Evolutionary conservation across 2,113 vertebrate species (phyloP), one percentile per base, ranked within the genome.

Genomic region (Crotalus tigris): DNA sequence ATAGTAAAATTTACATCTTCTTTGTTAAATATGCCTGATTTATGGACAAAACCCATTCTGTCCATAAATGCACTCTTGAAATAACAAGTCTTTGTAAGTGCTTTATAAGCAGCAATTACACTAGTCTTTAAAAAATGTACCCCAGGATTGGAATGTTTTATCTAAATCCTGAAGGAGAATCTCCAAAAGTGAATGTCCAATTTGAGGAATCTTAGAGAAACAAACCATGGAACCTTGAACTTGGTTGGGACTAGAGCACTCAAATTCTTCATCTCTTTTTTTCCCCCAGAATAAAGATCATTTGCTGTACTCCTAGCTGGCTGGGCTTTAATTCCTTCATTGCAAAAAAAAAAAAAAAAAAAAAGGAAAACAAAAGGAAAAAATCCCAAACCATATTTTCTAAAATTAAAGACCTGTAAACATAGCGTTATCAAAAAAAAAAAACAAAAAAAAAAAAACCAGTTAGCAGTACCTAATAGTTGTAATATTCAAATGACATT

Each of bases 401-500:
- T 95, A 96, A 97, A 98, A 97, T 97, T 97, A 97, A 98, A 96
- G 98, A 98, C 98, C 98, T 98, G 96, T 97, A 97, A 97, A 98
- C 98, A 97, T 96, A 98, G 97, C 94, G 96, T 98, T 97, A 97
- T 97, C 97, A 97, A 97, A 98, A 98, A 97, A 98, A 98, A n/a
- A n/a, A n/a, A n/a, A n/a, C n/a, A n/a, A n/a, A n/a, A n/a, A 97
- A 98, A 98, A 97, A 98, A 98, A 98, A 98, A 97, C 96, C 95
- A 97, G 98, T 98, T 98, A 98, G 97, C 97, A 97, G 97, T 97
- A 98, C 97, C 97, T 98, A 98, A 98, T 98, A 97, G 97, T 97
- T 98, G 97, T 97, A 98, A 98, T 98, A 97, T 97, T 98, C 97
- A 98, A 98, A 98, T 98, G 98, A 98, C 99, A 98, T 97, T 99